Percentiles rank a stretch among this genome's conserved stretches.
phyloP scores from a whole-genome alignment of 2,888 invertebrate species.

The Microplitis manilae region DNA sequence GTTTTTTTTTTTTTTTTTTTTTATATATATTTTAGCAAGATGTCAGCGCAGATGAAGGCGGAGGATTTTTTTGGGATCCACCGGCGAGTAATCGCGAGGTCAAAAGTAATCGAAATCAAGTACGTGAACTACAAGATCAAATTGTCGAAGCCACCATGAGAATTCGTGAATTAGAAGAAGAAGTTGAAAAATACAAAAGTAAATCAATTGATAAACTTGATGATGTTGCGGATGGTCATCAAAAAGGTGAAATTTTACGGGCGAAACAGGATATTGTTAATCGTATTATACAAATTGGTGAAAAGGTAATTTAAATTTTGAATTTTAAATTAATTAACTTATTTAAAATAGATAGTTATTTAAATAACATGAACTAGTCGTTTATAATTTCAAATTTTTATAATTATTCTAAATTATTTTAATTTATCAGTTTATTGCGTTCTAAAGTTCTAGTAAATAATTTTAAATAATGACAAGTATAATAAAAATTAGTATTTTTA shows the following conservation, averaged over 20 bases:
- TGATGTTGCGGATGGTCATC: slow-evolving; percentile 62
- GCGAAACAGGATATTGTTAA: slow-evolving; percentile 70
- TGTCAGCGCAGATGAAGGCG: slow-evolving; percentile 55
- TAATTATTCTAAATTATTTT: too few relatives aligned
- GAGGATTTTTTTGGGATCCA: slow-evolving; percentile 67
- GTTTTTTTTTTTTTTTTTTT: slow-evolving; percentile 16
- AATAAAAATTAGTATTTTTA: too few relatives aligned
- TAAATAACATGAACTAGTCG: not conserved
- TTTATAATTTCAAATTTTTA: too few relatives aligned
- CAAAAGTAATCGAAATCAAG: slow-evolving; percentile 56
- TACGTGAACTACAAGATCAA: slow-evolving; percentile 63
- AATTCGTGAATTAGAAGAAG: slow-evolving; percentile 64
- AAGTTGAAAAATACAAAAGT: slow-evolving; percentile 60
- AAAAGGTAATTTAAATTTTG: slow-evolving; percentile 61
- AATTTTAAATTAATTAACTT: not conserved
- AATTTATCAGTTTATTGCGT: too few relatives aligned
- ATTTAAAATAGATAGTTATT: too few relatives aligned
- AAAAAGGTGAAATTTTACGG: slow-evolving; percentile 63
- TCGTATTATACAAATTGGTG: slow-evolving; percentile 68
- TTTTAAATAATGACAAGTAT: too few relatives aligned
- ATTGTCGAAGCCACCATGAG: slow-evolving; percentile 67
- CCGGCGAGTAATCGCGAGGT: slow-evolving; percentile 57
- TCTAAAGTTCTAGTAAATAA: not conserved
- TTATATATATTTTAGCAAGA: slow-evolving; percentile 57
- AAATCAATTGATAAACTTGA: slow-evolving; percentile 59